Percentiles rank a stretch among this genome's conserved stretches.
phyloP scores from a whole-genome alignment of 2,113 vertebrate genomes.

The Polypterus bichir region DNA sequence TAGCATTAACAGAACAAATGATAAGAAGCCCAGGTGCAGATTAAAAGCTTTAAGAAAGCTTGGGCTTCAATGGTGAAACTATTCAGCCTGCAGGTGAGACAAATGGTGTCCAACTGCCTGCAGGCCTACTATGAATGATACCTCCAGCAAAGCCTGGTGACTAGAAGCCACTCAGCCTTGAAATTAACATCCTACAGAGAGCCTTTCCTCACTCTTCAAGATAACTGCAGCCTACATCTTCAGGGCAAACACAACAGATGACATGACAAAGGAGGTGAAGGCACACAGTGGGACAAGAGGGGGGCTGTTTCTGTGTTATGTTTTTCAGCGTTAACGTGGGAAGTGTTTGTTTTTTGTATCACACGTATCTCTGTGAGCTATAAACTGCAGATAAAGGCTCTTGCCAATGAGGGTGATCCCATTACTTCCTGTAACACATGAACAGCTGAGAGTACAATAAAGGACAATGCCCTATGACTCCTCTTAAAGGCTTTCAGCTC shows the following conservation, averaged over 20 bases:
- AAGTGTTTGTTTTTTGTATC: slow-evolving; percentile 22
- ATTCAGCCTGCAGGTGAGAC: slow-evolving; percentile 38
- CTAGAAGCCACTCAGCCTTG: slow-evolving; percentile 47
- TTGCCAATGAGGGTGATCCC: not conserved
- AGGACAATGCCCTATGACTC: slow-evolving; percentile 2
- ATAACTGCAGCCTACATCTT: slow-evolving; percentile 39
- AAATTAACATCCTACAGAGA: slow-evolving; percentile 48
- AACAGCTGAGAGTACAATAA: slow-evolving; percentile 12
- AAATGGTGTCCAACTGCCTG: slow-evolving; percentile 30
- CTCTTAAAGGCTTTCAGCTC: slow-evolving; percentile 8
- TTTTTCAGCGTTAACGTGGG: slow-evolving; percentile 20
- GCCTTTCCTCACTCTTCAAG: slow-evolving; percentile 24
- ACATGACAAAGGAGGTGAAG: slow-evolving; percentile 15
- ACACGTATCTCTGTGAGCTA: slow-evolving; percentile 5
- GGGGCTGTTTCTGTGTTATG: not conserved
- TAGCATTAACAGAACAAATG: too few relatives aligned
- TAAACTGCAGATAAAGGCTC: slow-evolving; percentile 7
- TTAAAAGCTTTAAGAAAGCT: slow-evolving; percentile 25
- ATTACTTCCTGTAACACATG: slow-evolving; percentile 11
- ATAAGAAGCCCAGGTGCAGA: slow-evolving; percentile 18
- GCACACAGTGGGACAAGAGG: slow-evolving; percentile 21
- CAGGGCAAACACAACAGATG: slow-evolving; percentile 23
- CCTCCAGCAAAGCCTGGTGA: slow-evolving; percentile 39
- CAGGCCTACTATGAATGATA: slow-evolving; percentile 41
- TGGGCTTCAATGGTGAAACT: slow-evolving; percentile 23